These are phyloP conservation scores for Enteromius afrohamiltoni DNA, from an alignment of 2,797 vertebrate genomes.

Conservation along the genomic window DNA sequence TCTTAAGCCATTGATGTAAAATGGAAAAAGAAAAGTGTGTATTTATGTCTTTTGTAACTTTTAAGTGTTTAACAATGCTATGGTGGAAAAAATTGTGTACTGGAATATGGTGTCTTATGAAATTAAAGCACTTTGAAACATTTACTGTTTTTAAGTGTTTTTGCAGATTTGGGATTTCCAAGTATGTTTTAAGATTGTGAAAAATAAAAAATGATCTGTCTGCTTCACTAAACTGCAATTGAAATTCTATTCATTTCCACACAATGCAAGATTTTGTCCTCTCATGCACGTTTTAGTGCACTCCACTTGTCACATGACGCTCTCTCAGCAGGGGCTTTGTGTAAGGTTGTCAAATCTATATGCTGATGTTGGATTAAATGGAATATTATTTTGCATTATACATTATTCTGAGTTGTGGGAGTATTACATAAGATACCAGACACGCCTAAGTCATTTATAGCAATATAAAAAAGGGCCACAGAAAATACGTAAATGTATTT, in stretches of 20 bases:
- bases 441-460: too few species aligned
- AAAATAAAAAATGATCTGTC: conserved; percentile 48
- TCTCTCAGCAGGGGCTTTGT: background rate
- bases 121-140: conserved; percentile 53
- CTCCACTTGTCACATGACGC: background rate
- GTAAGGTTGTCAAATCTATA: background rate
- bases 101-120: conserved; percentile 35
- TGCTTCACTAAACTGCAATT: conserved; percentile 34
- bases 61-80: conserved; percentile 44
- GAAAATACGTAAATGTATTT: too few species aligned
- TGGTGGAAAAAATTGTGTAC: background rate
- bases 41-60: conserved; percentile 31
- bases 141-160: conserved; percentile 46
- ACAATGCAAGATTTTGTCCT: too few species aligned
- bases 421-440: background rate
- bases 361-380: background rate
- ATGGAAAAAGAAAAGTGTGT: conserved; percentile 7
- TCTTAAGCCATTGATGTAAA: conserved; percentile 38
- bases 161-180: background rate
- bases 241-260: background rate
- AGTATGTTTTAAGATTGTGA: conserved; percentile 41
- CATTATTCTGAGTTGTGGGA: background rate
- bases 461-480: too few species aligned
- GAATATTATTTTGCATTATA: background rate
- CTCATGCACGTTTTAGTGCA: background rate